phyloP scores from a whole-genome alignment of 2,888 invertebrate species.

The Drosophila atripex region DNA sequence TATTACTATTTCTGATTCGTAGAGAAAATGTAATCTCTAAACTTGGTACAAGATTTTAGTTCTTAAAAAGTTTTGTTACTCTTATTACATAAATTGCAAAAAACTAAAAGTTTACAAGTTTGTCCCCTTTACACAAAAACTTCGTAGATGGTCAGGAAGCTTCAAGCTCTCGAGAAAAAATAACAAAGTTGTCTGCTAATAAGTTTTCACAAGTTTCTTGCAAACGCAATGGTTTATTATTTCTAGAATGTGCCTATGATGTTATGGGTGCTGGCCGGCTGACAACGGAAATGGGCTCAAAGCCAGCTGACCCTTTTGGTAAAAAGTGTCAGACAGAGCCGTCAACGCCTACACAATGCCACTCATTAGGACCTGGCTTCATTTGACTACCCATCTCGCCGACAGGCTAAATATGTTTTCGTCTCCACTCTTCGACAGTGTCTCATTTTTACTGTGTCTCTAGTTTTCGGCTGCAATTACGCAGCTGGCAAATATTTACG shows the following conservation, averaged over 20 bases:
- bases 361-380: conserved; percentile 40
- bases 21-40: conserved; percentile 2
- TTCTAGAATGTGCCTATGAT: conserved; percentile 16
- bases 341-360: conserved; percentile 33
- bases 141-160: not conserved
- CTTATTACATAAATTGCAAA: conserved; percentile 20
- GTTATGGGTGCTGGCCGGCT: conserved; percentile 2
- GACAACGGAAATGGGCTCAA: conserved; percentile 8
- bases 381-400: conserved; percentile 25
- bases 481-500: conserved; percentile 68
- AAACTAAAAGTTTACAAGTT: conserved; percentile 28
- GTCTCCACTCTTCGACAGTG: conserved; percentile 10
- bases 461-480: conserved; percentile 49
- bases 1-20: not conserved
- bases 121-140: conserved; percentile 27
- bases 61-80: conserved; percentile 14
- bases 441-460: conserved; percentile 9
- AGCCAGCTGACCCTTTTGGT: conserved; percentile 26
- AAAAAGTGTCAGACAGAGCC: conserved; percentile 16
- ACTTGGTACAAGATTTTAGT: conserved; percentile 35
- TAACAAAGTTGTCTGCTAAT: conserved; percentile 33
- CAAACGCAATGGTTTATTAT: conserved; percentile 14
- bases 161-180: conserved; percentile 9
- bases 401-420: conserved; percentile 20
- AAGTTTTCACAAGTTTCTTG: conserved; percentile 20